Base-by-base conservation (phyloP, 2,888 invertebrate species). In the Ennomos fuscantarius region DNA sequence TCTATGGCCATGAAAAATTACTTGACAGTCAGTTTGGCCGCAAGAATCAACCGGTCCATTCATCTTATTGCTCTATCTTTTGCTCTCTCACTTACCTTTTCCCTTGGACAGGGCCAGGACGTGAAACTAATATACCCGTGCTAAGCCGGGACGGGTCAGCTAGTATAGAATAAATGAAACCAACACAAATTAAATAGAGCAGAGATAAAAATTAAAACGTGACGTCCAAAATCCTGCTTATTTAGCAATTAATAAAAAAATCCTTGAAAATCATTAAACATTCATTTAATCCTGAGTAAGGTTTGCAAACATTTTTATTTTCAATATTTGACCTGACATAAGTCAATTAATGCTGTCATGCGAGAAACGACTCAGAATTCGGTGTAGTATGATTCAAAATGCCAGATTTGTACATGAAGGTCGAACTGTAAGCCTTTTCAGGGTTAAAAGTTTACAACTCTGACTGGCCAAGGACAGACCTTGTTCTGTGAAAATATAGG, bases 261-360 rank as follows among this genome's bases (percentile, higher is more conserved):
- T 46, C 68, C 73, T 74, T 72, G 69, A 69, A 62, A 64, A 61
- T 62, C 60, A 63, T 70, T 68, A 70, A 72, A 72, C 67, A 73
- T 69, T 72, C 62, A 73, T 74, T 69, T 69, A 71, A 63, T 64
- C 63, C 67, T 64, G 60, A 55, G 68, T 72, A 66, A 47, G 47
- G 48, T 70, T 72, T 52, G 72, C 72, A 74, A 75, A 75, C 62
- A 74, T 70, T 72, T 72, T 69, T 70, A 36, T 72, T 73, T 69
- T 69, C 65, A 73, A 74, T 74, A 74, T 74, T 73, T 74, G 55
- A 50, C 62, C 52, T 44, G 45, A 36, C 43, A 52, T 55, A 58
- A 58, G 37, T 51, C 47, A 53, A 41, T 48, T 12, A 41, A 0
- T n/a, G n/a, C 11, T 8, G 10, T 35, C 15, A 33, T 6, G 15